A percentile compares a stretch with the other conserved stretches of the same genome.
phyloP scores from a whole-genome alignment of 2,113 vertebrate species.

The Anoura caudifer region DNA sequence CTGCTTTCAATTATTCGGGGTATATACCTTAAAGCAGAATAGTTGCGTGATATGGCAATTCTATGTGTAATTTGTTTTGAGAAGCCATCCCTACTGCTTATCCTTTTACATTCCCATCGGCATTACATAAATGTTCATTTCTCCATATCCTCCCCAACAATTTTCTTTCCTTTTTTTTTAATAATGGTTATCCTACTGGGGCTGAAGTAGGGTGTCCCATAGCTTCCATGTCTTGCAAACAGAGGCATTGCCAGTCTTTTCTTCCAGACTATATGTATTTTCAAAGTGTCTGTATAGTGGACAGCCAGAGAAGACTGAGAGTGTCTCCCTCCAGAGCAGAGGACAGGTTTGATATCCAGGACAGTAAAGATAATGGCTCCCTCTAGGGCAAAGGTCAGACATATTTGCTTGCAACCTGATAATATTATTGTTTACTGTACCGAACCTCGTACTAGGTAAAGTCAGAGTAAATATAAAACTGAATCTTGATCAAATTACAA shows the following conservation, averaged over 20 bases:
- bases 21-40: no score
- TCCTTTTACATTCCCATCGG: not conserved
- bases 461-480: constrained; percentile 25
- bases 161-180: not conserved
- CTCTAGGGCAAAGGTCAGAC: not conserved
- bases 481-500: not conserved
- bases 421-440: not conserved
- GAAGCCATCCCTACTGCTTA: not conserved
- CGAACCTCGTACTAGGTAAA: not conserved
- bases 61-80: not conserved
- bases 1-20: no score
- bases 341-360: not conserved
- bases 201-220: not conserved
- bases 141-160: not conserved
- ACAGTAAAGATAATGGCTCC: not conserved
- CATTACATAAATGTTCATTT: not conserved
- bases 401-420: not conserved
- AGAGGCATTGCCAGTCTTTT: not conserved
- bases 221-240: not conserved
- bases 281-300: not conserved
- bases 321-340: not conserved
- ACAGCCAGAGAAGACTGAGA: not conserved
- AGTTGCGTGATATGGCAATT: not conserved
- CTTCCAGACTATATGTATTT: not conserved
- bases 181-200: not conserved